phyloP scores from a whole-genome alignment of 1,140 invertebrate species.

The Cherax quadricarinatus region DNA sequence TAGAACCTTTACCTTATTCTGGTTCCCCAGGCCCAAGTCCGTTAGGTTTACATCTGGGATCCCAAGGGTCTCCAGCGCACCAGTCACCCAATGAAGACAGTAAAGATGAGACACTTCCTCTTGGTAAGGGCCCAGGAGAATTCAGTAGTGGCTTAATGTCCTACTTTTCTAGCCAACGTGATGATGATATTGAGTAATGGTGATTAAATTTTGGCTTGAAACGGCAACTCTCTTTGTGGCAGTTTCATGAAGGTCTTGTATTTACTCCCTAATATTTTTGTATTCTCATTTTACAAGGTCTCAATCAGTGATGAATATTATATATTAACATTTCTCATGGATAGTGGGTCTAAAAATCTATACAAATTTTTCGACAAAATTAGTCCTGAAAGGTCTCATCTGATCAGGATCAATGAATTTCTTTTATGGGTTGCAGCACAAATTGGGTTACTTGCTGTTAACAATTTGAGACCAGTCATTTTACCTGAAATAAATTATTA shows the following conservation, averaged over 20 bases:
- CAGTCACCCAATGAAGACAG: conserved; percentile 55
- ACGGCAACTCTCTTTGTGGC: conserved; percentile 49
- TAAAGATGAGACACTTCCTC: conserved; percentile 46
- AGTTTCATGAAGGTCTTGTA: conserved; percentile 61
- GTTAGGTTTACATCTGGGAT: conserved; percentile 43
- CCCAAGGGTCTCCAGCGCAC: conserved; percentile 60
- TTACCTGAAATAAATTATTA: conserved; percentile 68
- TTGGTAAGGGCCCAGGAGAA: conserved; percentile 66
- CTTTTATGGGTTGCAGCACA: conserved; percentile 65
- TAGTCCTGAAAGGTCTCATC: conserved; percentile 45
- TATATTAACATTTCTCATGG: conserved; percentile 56
- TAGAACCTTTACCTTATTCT: conserved; percentile 71
- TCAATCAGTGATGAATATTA: conserved; percentile 48
- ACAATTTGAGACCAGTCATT: conserved; percentile 55
- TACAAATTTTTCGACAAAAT: conserved; percentile 9
- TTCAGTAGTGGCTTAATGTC: conserved; percentile 85
- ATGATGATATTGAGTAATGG: conserved; percentile 82
- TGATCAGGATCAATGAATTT: conserved; percentile 30
- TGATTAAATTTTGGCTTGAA: conserved; percentile 32
- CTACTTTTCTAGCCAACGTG: conserved; percentile 89
- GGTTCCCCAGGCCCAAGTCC: conserved; percentile 64
- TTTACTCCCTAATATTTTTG: conserved; percentile 71
- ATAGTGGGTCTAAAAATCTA: conserved; percentile 40
- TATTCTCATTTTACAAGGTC: conserved; percentile 72
- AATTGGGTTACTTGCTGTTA: conserved; percentile 56